These are phyloP conservation scores for Himalopsyche kuldschensis DNA, from an alignment of 2,888 invertebrate genomes.

Conservation along the genomic window DNA sequence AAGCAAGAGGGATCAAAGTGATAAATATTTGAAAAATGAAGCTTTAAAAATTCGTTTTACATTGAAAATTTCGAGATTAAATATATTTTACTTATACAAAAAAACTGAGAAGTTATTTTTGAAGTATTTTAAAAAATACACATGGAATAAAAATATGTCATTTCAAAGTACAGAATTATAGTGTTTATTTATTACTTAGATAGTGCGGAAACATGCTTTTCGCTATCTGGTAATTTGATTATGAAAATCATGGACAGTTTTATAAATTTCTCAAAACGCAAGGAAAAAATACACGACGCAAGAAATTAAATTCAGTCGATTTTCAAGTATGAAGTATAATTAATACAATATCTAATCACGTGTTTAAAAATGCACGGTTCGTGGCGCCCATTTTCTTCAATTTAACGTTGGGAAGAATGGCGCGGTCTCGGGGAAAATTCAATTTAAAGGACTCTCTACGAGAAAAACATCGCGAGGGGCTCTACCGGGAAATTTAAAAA, in stretches of 20 bases:
- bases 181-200: too few species aligned
- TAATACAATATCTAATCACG: background rate
- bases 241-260: too few species aligned
- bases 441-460: slow-evolving; percentile 14
- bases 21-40: background rate
- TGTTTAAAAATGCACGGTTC: background rate
- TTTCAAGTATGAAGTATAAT: background rate
- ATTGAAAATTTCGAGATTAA: too few species aligned
- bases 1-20: background rate
- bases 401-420: slow-evolving; percentile 4
- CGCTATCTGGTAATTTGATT: too few species aligned
- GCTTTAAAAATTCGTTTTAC: too few species aligned
- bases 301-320: background rate
- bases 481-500: background rate
- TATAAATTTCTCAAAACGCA: too few species aligned
- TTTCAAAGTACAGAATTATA: too few species aligned
- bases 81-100: too few species aligned
- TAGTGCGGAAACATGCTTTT: too few species aligned
- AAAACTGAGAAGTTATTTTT: too few species aligned
- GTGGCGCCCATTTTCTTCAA: background rate
- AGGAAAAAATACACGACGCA: background rate
- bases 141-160: too few species aligned
- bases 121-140: too few species aligned
- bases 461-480: background rate
- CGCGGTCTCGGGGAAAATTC: slow-evolving; percentile 8